Evolutionary conservation across 2,797 vertebrate genomes (phyloP), one percentile per base, ranked within the genome.

Genomic region (Masticophis lateralis): DNA sequence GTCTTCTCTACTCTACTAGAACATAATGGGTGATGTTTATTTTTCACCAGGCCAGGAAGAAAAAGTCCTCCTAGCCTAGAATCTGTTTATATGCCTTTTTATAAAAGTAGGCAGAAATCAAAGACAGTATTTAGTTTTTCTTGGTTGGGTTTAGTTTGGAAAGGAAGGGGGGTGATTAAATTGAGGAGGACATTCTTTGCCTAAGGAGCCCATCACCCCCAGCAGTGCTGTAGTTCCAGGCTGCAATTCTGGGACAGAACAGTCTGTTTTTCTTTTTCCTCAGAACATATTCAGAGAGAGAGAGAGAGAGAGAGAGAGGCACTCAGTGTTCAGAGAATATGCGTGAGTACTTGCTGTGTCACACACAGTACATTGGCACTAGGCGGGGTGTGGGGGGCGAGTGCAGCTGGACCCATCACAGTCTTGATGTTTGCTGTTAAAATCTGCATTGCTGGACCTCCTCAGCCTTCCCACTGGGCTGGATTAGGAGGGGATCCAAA

Each of bases 231-330:
- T 59, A 32, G 83, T 61, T 69, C 90, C 51, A 18, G 55, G 66
- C 66, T 66, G 20, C 90, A 66, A 13, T 89, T 63, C 89, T 91
- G 90, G 86, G 53, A 66, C 88, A 90, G 91, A 91, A 94, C 93
- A 92, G 53, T 18, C 91, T 94, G 93, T 94, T 89, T 92, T 91
- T 89, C 89, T 90, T 91, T 92, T 90, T 91, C 86, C 87, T 66
- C 28, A n/a, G 93, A 92, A 91, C 66, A 91, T 86, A 69, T 92
- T 92, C 89, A 25, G 37, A 53, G 56, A 47, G 25, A 51, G 56
- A 9, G 43, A 57, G 63, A 5, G 22, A 57, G 63, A 37, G 61
- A 91, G 37, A 37, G 37, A 37, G 37, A 37, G 37, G 63, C 37
- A 37, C 37, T 37, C 59, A 43, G 37, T 2, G 11, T 92, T 88